Conservation (phyloP, 2,888 invertebrate genomes). For the Holacanthella duospinosa region DNA sequence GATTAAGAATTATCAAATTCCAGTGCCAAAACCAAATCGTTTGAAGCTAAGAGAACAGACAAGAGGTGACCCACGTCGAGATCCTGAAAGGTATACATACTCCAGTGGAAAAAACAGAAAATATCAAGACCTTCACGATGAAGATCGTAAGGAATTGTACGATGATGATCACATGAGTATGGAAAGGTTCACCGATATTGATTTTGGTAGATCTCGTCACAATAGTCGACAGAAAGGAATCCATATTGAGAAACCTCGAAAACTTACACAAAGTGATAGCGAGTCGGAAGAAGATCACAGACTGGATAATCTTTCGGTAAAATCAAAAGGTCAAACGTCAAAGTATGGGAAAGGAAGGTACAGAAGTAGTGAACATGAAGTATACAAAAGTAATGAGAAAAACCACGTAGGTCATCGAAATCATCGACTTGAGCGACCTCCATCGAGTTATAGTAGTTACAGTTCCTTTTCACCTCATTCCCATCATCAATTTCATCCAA, state of each 20-base stretch:
- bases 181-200: not conserved
- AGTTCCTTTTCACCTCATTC: conserved; percentile 7
- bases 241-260: not conserved
- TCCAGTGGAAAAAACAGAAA: not conserved
- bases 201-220: not conserved
- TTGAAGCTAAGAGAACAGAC: not conserved
- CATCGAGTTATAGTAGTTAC: not conserved
- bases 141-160: not conserved
- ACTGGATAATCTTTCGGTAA: too few relatives aligned
- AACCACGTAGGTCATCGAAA: conserved; percentile 9
- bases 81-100: not conserved
- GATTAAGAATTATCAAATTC: conserved; percentile 13
- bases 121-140: not conserved
- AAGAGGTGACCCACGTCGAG: not conserved
- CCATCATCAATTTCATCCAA: not conserved
- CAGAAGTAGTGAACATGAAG: conserved; percentile 1
- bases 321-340: not conserved
- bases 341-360: conserved; percentile 10
- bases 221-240: conserved; percentile 2
- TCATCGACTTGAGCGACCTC: not conserved
- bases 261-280: not conserved
- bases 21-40: not conserved
- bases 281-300: not conserved
- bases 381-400: not conserved
- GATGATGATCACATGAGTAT: not conserved